Conservation (phyloP, 2,888 invertebrate species). For the Bugulina stolonifera region DNA sequence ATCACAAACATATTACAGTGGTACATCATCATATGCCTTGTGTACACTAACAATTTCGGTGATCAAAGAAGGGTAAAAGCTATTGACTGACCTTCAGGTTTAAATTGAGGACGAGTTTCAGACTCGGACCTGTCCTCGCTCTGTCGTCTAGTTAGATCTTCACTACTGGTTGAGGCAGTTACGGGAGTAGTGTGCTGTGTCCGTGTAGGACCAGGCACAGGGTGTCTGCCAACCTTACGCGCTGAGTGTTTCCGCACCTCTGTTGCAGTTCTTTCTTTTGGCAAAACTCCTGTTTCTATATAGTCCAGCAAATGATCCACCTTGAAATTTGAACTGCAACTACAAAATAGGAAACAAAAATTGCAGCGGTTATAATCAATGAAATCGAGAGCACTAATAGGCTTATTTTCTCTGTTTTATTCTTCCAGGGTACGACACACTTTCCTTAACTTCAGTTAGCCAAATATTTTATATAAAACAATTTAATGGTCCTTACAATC, state of each 20-base stretch:
- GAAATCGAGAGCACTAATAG: no score
- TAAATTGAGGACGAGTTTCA: not conserved
- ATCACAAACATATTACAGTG: not conserved
- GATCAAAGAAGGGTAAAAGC: no score
- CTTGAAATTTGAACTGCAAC: not conserved
- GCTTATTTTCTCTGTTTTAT: no score
- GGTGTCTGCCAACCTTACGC: not conserved
- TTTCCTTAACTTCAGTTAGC: no score
- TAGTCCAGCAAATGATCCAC: not conserved
- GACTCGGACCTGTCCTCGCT: not conserved
- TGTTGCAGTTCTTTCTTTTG: not conserved
- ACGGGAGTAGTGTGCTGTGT: not conserved
- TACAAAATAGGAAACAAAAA: not conserved
- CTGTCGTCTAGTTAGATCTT: not conserved
- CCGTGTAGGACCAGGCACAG: not conserved
- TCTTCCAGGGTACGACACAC: no score
- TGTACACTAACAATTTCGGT: no score
- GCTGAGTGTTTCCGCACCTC: not conserved
- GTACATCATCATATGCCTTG: not conserved
- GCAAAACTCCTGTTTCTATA: not conserved
- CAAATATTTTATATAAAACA: no score
- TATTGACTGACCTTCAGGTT: not conserved
- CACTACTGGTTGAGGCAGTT: no score
- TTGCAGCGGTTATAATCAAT: no score
- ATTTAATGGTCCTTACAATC: no score